Evolutionary conservation across 2,113 vertebrate genomes (phyloP).

Genomic region (Phocoena phocoena): DNA sequence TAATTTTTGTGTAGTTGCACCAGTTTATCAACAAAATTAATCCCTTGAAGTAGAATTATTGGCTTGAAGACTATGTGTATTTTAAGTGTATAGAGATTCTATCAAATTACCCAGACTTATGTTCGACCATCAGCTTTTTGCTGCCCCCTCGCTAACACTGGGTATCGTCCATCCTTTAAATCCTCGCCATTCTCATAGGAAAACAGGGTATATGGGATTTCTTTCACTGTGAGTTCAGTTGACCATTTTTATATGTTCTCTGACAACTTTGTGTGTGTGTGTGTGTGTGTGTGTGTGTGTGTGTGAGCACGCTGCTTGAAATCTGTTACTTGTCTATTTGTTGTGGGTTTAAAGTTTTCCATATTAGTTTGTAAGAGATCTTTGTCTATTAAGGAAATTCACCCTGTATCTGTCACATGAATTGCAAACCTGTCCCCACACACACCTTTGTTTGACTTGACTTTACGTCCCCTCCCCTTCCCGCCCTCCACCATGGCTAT

Average conservation of each 20-base stretch:
- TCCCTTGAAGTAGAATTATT: neutral
- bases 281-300: no score
- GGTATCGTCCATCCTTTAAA: neutral
- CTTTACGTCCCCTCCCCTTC: neutral
- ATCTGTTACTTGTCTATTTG: neutral
- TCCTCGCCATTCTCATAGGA: neutral
- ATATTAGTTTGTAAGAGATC: neutral
- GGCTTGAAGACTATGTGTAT: neutral
- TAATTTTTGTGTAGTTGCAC: neutral
- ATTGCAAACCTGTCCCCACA: neutral
- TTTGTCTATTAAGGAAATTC: neutral
- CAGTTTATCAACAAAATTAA: neutral
- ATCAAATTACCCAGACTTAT: neutral
- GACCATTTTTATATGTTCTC: neutral
- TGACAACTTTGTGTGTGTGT: neutral
- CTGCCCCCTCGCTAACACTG: neutral
- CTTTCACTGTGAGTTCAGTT: neutral
- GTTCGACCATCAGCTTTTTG: neutral
- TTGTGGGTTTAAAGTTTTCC: neutral
- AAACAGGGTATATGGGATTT: neutral
- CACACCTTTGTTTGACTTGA: neutral
- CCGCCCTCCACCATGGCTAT: fast-evolving
- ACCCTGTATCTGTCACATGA: neutral
- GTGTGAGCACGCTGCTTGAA: neutral
- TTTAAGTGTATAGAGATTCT: neutral